phyloP scores from a whole-genome alignment of 2,113 vertebrate genomes.

The Lophochroa leadbeateri region DNA sequence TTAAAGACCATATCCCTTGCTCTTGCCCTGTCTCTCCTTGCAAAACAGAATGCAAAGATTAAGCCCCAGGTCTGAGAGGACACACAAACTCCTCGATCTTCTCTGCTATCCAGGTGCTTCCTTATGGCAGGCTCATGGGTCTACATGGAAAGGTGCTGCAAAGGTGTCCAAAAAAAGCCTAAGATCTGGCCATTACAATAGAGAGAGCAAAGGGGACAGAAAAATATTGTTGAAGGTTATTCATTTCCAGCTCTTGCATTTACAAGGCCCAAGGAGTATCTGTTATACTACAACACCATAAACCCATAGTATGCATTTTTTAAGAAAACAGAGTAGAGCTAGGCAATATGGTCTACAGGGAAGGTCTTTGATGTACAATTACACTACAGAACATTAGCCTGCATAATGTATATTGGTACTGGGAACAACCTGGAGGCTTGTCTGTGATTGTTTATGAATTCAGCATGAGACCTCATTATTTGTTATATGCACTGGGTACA shows the following conservation, averaged over 20 bases:
- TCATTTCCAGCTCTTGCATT: not conserved
- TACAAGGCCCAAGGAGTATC: not conserved
- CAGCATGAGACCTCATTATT: not conserved
- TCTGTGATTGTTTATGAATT: not conserved
- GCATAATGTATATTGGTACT: not conserved
- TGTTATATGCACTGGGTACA: not conserved
- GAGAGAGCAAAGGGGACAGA: not conserved
- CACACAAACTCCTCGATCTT: not conserved
- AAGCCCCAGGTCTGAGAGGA: not conserved
- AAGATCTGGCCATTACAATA: not conserved
- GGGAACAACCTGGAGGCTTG: slow-evolving; percentile 20
- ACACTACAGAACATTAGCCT: not conserved
- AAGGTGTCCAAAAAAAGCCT: not conserved
- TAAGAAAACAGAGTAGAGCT: not conserved
- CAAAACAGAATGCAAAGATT: not conserved
- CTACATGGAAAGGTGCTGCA: not conserved
- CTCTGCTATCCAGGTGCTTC: not conserved
- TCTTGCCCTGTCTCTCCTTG: not conserved
- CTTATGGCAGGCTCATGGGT: not conserved
- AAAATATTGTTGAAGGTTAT: not conserved
- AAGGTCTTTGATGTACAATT: not conserved
- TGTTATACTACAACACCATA: not conserved
- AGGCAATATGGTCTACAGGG: not conserved
- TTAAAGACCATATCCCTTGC: not conserved
- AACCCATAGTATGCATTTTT: not conserved